Evolutionary conservation across 2,797 vertebrate genomes (phyloP).

Genomic region (Sebastes vulpes): DNA sequence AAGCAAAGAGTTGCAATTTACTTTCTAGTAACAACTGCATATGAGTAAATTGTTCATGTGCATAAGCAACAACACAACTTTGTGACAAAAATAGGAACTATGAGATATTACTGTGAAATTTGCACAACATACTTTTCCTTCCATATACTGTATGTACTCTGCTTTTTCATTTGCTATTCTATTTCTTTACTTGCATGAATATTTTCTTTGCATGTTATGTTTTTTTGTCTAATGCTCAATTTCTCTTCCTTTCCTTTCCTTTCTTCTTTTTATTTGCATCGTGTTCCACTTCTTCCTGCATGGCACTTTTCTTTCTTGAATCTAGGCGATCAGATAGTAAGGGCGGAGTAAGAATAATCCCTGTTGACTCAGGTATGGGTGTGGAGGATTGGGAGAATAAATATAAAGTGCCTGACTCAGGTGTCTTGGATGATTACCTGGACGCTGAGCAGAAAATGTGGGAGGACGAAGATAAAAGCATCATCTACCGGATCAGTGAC

Average conservation of each 20-base stretch:
- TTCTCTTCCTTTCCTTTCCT: conserved; percentile 54
- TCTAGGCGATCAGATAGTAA: conserved; percentile 70
- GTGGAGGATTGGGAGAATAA: conserved; percentile 90
- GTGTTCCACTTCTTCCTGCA: conserved; percentile 51
- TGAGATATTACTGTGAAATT: background rate
- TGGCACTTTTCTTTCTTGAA: conserved; percentile 40
- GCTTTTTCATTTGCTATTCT: background rate
- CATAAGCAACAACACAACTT: background rate
- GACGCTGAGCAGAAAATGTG: conserved; percentile 88
- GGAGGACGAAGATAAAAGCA: conserved; percentile 87
- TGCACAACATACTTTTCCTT: background rate
- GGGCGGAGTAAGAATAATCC: conserved; percentile 88
- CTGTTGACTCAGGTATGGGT: conserved; percentile 90
- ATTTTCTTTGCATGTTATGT: conserved; percentile 42
- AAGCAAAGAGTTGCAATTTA: background rate
- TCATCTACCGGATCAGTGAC: conserved; percentile 82
- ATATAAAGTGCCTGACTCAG: conserved; percentile 87
- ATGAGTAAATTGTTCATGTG: background rate
- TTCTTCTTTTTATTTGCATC: conserved; percentile 52
- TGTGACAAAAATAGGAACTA: background rate
- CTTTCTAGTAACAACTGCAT: background rate
- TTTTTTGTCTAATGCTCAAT: conserved; percentile 50
- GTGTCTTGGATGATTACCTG: conserved; percentile 90
- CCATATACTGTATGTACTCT: background rate
- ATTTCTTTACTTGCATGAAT: conserved; percentile 13